A percentile compares a stretch with the other conserved stretches of the same genome.
Evolutionary conservation across 2,888 invertebrate species (phyloP).

Genomic region (Phania funesta): DNA sequence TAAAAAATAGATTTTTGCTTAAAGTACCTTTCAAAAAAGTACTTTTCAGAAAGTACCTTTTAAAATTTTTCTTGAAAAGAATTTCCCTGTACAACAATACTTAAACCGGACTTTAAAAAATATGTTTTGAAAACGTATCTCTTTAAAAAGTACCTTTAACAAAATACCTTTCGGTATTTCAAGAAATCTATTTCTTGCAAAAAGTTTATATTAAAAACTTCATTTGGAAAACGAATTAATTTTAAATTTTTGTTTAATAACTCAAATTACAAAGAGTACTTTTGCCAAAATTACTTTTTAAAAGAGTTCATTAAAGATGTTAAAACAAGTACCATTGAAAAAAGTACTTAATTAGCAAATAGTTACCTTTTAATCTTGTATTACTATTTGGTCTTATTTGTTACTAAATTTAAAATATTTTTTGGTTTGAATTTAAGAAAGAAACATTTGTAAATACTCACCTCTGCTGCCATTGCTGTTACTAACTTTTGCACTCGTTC

Average conservation of each 20-base stretch:
- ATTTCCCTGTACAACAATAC: not conserved
- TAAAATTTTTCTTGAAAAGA: not conserved
- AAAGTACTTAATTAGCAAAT: too few species aligned
- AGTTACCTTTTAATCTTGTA: too few species aligned
- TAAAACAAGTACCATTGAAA: too few species aligned
- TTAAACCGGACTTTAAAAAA: not conserved
- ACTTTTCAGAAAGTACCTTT: not conserved
- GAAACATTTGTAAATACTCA: conserved; percentile 68
- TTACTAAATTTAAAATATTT: too few species aligned
- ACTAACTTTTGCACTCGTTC: conserved; percentile 51
- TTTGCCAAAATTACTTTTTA: too few species aligned
- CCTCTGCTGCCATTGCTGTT: conserved; percentile 71
- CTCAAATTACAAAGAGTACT: too few species aligned
- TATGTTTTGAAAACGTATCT: not conserved
- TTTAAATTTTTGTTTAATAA: too few species aligned
- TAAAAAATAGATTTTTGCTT: not conserved
- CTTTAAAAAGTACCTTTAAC: not conserved
- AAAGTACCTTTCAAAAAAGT: not conserved
- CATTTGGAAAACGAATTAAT: too few species aligned
- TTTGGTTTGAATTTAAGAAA: not conserved
- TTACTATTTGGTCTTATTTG: not conserved
- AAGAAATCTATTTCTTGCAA: too few species aligned
- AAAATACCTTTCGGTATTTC: too few species aligned
- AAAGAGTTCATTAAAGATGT: too few species aligned
- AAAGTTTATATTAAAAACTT: too few species aligned